Evolutionary conservation across 2,113 vertebrate genomes (phyloP).

Genomic region (Prunella himalayana): DNA sequence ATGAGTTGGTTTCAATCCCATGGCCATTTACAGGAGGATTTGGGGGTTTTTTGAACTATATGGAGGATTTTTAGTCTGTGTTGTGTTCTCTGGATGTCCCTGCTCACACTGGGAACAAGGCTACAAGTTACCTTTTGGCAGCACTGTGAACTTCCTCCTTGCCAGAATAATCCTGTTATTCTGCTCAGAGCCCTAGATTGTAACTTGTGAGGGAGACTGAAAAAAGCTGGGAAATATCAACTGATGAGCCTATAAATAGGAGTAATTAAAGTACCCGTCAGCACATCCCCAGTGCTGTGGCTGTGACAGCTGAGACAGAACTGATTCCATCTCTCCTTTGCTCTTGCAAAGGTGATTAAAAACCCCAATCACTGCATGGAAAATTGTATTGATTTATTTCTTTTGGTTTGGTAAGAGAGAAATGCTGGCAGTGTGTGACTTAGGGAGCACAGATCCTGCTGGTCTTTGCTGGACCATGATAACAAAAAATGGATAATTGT

Average conservation of each 20-base stretch:
- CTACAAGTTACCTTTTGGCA: not conserved
- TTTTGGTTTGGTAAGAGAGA: not conserved
- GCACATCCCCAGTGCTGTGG: not conserved
- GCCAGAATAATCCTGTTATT: not conserved
- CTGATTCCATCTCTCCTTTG: not conserved
- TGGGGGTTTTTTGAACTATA: rapidly evolving
- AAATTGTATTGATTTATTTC: slow-evolving; percentile 21
- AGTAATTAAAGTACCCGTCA: slow-evolving; percentile 15
- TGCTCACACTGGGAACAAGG: rapidly evolving
- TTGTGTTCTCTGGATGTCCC: not conserved
- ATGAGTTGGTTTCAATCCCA: rapidly evolving
- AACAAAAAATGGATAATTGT: not conserved
- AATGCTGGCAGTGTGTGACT: not conserved
- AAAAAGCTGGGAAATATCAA: not conserved
- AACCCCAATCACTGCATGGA: not conserved
- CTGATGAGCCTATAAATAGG: slow-evolving; percentile 38
- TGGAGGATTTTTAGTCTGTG: rapidly evolving
- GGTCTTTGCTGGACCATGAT: not conserved
- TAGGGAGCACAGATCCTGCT: not conserved
- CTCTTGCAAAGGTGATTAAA: not conserved
- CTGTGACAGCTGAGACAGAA: slow-evolving; percentile 25
- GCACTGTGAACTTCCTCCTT: rapidly evolving
- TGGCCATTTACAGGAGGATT: not conserved
- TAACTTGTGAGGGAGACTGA: not conserved
- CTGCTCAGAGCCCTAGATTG: not conserved